A percentile compares a stretch with the other conserved stretches of the same genome.
These are phyloP conservation scores for Ictalurus furcatus DNA, from an alignment of 2,113 vertebrate species.

Conservation along the genomic window DNA sequence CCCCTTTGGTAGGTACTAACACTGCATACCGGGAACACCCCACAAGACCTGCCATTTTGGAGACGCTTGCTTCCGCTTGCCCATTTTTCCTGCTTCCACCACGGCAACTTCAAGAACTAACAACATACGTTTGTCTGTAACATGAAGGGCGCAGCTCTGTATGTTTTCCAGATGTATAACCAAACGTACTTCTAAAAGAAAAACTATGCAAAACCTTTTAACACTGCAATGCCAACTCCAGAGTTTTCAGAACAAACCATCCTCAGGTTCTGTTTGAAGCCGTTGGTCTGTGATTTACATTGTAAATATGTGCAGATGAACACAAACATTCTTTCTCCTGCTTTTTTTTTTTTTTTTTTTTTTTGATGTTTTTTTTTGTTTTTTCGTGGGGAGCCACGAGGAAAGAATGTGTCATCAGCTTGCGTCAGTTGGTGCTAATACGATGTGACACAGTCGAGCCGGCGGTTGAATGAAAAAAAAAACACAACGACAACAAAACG, in stretches of 20 bases:
- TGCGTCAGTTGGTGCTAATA: constrained; percentile 19
- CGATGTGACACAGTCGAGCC: not conserved
- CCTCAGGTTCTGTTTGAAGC: not conserved
- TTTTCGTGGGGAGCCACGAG: not conserved
- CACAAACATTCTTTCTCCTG: not conserved
- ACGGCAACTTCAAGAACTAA: too few species aligned
- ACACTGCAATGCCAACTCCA: not conserved
- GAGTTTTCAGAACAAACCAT: not conserved
- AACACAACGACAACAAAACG: too few species aligned
- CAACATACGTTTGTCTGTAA: too few species aligned
- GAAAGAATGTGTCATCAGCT: constrained; percentile 15
- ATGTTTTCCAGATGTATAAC: not conserved
- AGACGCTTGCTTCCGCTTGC: too few species aligned
- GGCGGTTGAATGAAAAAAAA: not conserved
- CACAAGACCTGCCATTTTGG: too few species aligned
- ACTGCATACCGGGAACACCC: too few species aligned
- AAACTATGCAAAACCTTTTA: not conserved
- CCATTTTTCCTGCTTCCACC: too few species aligned
- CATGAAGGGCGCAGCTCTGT: not conserved
- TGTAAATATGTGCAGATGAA: constrained; percentile 1
- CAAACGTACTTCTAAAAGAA: not conserved
- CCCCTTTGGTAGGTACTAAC: too few species aligned
- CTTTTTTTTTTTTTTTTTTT: not conserved
- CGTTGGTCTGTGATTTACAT: not conserved
- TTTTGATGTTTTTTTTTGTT: not conserved